Percentiles rank a stretch among this genome's conserved stretches.
Conservation (phyloP, 2,113 vertebrate species). For the Dinomys branickii region DNA sequence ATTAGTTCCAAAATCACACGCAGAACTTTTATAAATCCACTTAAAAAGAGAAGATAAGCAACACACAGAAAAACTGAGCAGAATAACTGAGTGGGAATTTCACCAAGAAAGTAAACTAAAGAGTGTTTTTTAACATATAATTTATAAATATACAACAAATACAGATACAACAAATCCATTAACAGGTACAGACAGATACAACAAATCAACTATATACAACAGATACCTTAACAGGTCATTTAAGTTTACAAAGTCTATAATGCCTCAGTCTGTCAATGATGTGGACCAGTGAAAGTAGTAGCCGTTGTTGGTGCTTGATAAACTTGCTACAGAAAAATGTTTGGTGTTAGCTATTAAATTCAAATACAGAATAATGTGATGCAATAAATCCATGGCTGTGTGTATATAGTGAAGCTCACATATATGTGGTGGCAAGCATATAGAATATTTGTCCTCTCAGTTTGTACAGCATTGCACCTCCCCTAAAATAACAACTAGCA, state of each 20-base stretch:
- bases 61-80: background rate
- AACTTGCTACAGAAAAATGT: too few relatives aligned
- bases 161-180: background rate
- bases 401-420: background rate
- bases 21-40: background rate
- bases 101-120: background rate
- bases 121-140: background rate
- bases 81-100: background rate
- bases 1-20: background rate
- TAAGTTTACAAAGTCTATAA: background rate
- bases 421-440: background rate
- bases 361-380: background rate
- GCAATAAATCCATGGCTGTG: background rate
- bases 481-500: background rate
- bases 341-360: too few relatives aligned
- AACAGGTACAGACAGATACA: too few relatives aligned
- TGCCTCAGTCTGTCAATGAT: background rate
- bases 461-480: background rate
- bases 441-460: background rate
- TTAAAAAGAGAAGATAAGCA: background rate
- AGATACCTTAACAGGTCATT: rapidly evolving
- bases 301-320: background rate
- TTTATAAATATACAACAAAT: background rate
- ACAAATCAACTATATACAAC: too few relatives aligned
- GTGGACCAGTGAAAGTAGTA: background rate